Evolutionary conservation across 2,797 vertebrate genomes (phyloP).

Genomic region (Clarias fuscus): DNA sequence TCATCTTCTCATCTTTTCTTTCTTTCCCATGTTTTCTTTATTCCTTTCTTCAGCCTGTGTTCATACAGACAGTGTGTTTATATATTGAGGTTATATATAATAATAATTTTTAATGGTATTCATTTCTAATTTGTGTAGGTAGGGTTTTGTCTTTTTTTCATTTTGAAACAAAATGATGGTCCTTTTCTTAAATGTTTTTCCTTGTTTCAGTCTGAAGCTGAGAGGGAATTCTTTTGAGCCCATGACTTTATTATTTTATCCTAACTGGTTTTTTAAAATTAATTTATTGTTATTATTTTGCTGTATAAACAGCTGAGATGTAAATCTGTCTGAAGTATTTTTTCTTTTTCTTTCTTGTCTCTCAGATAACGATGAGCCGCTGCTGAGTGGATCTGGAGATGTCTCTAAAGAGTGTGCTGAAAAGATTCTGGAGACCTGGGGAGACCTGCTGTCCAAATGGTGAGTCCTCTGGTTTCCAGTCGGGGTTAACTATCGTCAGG

Average conservation of each 20-base stretch:
- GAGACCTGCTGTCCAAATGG: constrained; percentile 96
- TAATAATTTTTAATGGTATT: too few relatives aligned
- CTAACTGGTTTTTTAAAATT: background rate
- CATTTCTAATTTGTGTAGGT: too few relatives aligned
- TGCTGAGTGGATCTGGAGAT: constrained; percentile 95
- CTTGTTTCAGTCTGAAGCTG: too few relatives aligned
- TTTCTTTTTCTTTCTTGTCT: constrained; percentile 29
- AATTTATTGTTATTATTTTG: background rate
- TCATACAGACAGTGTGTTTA: too few relatives aligned
- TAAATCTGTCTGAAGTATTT: background rate
- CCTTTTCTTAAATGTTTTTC: too few relatives aligned
- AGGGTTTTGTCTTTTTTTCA: too few relatives aligned
- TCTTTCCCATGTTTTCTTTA: background rate
- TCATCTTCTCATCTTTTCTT: background rate
- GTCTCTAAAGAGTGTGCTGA: constrained; percentile 99
- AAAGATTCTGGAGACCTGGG: constrained; percentile 99
- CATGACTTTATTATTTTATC: background rate
- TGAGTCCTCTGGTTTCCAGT: constrained; percentile 65
- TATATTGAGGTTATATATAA: too few relatives aligned
- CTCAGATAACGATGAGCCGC: constrained; percentile 94
- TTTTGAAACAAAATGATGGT: too few relatives aligned
- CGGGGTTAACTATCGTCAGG: background rate
- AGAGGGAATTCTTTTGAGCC: background rate
- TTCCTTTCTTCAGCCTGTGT: too few relatives aligned
- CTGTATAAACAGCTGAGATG: background rate